Conservation (phyloP, 2,888 invertebrate species). For the Caenorhabditis sp. region DNA sequence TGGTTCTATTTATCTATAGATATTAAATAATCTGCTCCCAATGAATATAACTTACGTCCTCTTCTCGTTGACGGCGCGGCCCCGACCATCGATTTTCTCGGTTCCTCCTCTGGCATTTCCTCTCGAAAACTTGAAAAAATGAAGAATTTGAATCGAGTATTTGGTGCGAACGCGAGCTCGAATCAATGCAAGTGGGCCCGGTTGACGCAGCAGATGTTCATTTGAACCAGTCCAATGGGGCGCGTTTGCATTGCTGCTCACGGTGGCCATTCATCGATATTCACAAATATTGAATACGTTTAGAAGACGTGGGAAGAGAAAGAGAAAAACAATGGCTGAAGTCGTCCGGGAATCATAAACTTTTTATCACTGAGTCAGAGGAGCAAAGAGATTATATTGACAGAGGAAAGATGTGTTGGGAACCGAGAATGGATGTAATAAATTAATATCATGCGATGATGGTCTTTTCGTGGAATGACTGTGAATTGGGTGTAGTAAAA, state of each 20-base stretch:
- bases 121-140: not conserved
- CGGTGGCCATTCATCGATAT: too few species aligned
- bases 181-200: constrained; percentile 1
- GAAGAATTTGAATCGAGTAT: not conserved
- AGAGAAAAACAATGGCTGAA: not conserved
- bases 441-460: constrained; percentile 18
- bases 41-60: constrained; percentile 35
- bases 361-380: constrained; percentile 33
- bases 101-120: constrained; percentile 61
- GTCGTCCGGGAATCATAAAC: not conserved
- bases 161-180: not conserved
- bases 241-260: constrained; percentile 42
- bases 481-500: constrained; percentile 8
- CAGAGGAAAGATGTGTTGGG: constrained; percentile 44
- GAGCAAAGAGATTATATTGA: constrained; percentile 47
- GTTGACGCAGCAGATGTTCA: constrained; percentile 12
- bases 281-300: constrained; percentile 4
- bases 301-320: not conserved
- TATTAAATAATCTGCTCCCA: too few species aligned
- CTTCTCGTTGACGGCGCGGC: constrained; percentile 62
- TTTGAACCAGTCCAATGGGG: constrained; percentile 32
- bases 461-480: not conserved
- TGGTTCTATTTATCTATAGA: too few species aligned
- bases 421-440: constrained; percentile 38
- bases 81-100: constrained; percentile 67